Base-by-base conservation (phyloP, 2,797 vertebrate genomes). In the Valencia hispanica region DNA sequence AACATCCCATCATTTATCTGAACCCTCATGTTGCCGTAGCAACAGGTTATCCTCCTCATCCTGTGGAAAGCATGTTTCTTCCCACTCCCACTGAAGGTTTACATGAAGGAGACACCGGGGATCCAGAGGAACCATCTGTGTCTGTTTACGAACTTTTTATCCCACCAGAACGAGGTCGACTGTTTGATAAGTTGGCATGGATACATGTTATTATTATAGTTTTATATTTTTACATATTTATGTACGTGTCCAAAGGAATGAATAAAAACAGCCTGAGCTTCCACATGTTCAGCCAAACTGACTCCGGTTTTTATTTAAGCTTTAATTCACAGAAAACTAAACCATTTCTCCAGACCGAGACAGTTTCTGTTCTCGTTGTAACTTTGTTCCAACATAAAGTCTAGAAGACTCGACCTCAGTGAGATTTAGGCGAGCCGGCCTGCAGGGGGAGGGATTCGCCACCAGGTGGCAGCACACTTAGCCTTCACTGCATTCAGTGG, bases 381-480 rank as follows among this genome's bases (percentile, higher is more conserved):
- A 39, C 43, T 45, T 2, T 45, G 41, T 10, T 43, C 41, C 41
- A 43, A 5, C 41, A 43, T 5, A 2, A 41, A 10, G 41, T 41
- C 41, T 41, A 43, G 11, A 43, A 43, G 41, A 43, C 41, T n/a
- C n/a, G n/a, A n/a, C n/a, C n/a, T n/a, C n/a, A 48, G 47, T 18
- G 47, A 17, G 12, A 2, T 11, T n/a, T n/a, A n/a, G n/a, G n/a
- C n/a, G n/a, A n/a, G n/a, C 41, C 10, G 41, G 41, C 41, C 41
- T 43, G 41, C 41, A 43, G 41, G 41, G 41, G 41, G 41, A 43
- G 41, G 41, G 4, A 43, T 4, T 14, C n/a, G 2, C 68, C n/a
- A 71, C 34, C 69, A 72, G 69, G 36, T 34, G 59, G 59, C 43
- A 17, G 34, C 75, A 63, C 68, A 39, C 9, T 7, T 22, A 70